Evolutionary conservation across 1,140 invertebrate genomes (phyloP).

Genomic region (Tetragnatha versicolor): DNA sequence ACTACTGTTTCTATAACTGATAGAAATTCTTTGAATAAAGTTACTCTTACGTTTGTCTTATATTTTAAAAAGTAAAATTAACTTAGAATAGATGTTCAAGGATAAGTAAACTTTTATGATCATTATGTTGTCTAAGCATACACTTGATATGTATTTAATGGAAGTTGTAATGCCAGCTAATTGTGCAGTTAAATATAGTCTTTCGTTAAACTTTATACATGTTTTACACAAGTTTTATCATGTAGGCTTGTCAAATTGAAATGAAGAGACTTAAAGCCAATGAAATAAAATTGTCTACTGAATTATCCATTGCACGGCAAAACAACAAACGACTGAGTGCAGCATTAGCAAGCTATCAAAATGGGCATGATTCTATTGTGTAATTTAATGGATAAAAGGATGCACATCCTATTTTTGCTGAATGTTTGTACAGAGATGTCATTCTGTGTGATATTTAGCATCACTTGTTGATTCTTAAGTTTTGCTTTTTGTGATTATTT

Average conservation of each 20-base stretch:
- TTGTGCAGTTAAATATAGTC: neutral
- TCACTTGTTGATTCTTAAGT: too few species aligned
- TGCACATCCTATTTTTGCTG: neutral
- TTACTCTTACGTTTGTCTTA: neutral
- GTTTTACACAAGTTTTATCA: neutral
- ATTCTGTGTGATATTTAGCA: too few species aligned
- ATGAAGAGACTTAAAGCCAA: conserved; percentile 88
- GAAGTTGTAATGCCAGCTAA: neutral
- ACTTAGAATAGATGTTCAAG: too few species aligned
- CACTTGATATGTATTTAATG: neutral
- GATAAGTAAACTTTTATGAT: too few species aligned
- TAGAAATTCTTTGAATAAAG: neutral
- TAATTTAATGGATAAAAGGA: neutral
- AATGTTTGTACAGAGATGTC: too few species aligned
- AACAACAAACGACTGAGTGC: conserved; percentile 70
- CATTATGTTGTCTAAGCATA: neutral
- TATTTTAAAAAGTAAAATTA: too few species aligned
- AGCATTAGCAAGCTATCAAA: conserved; percentile 13
- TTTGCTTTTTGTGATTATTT: too few species aligned
- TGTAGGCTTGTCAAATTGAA: conserved; percentile 87
- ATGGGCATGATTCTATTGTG: conserved; percentile 30
- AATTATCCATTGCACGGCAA: conserved; percentile 79
- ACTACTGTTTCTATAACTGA: neutral
- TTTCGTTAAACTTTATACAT: neutral
- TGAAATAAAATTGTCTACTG: conserved; percentile 82